Evolutionary conservation across 2,797 vertebrate species (phyloP), one percentile per base, ranked within the genome.

Genomic region (Serranus cabrilla): DNA sequence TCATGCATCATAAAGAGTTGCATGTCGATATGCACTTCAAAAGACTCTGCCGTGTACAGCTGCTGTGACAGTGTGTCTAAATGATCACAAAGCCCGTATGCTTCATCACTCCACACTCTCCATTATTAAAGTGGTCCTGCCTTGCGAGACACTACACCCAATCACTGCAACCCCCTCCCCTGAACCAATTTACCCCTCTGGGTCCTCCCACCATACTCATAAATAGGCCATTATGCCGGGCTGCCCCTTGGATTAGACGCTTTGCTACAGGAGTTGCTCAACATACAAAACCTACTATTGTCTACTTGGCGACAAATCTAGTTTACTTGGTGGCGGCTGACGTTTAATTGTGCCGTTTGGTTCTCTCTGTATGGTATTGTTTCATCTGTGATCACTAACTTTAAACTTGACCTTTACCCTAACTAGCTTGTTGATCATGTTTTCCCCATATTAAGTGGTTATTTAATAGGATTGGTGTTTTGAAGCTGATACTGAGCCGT

Each of bases 151-250:
- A 66, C 76, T 83, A 62, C 76, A 81, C 67, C 78, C 81, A 72
- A 80, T 85, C 71, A 78, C 49, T 13, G 61, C 65, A 34, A 25
- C 85, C 73, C 78, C 81, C 75, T 66, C 60, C 77, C 62, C 74
- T 76, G 47, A 82, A 90, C 82, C 87, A 86, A 76, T 90, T 87
- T 72, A 80, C 85, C 90, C 87, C 82, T 76, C 76, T 86, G 49
- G 78, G 88, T 87, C 83, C 89, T 87, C 86, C 91, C 85, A 89
- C 89, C 71, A 31, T 52, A 68, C 83, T 87, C 84, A 90, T 92
- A 92, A 95, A 92, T 91, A 77, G 93, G 86, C 88, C 87, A 82
- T 93, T 92, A 93, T 93, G 66, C 73, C 0, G 34, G 68, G 71
- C 83, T 83, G 85, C 81, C 81, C 68, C 79, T 79, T 80, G 86